These are phyloP conservation scores for Drosophila prosaltans DNA, from an alignment of 1,140 invertebrate genomes.

Conservation along the genomic window DNA sequence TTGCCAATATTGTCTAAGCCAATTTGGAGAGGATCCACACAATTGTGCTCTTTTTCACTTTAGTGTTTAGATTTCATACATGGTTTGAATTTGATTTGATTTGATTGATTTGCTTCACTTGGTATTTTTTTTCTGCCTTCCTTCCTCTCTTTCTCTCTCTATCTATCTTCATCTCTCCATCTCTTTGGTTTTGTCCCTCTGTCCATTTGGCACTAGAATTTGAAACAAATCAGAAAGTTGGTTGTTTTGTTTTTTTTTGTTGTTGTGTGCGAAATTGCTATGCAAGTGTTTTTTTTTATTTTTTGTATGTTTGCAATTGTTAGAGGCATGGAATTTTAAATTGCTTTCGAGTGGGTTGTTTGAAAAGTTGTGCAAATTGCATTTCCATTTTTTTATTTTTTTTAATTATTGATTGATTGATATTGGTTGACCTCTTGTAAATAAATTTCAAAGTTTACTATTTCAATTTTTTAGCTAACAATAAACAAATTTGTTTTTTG, in stretches of 20 bases:
- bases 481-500: too few relatives aligned
- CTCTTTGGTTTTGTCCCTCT: slow-evolving; percentile 14
- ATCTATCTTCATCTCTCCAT: neutral
- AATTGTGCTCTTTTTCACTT: slow-evolving; percentile 29
- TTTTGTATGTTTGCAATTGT: slow-evolving; percentile 45
- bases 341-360: slow-evolving; percentile 58
- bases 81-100: slow-evolving; percentile 57
- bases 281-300: slow-evolving; percentile 42
- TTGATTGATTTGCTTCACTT: slow-evolving; percentile 60
- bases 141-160: neutral
- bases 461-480: too few relatives aligned
- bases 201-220: slow-evolving; percentile 59
- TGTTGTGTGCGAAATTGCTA: slow-evolving; percentile 48
- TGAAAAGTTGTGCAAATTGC: slow-evolving; percentile 52
- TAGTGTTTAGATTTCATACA: slow-evolving; percentile 50
- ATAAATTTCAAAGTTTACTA: too few relatives aligned
- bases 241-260: slow-evolving; percentile 27
- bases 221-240: slow-evolving; percentile 54
- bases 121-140: neutral
- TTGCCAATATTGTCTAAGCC: slow-evolving; percentile 8
- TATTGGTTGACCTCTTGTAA: slow-evolving; percentile 1
- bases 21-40: slow-evolving; percentile 7
- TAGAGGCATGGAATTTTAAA: slow-evolving; percentile 62
- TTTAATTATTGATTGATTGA: slow-evolving; percentile 13
- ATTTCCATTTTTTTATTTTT: slow-evolving; percentile 36